phyloP scores from a whole-genome alignment of 2,888 invertebrate genomes.

The Altica lythri region DNA sequence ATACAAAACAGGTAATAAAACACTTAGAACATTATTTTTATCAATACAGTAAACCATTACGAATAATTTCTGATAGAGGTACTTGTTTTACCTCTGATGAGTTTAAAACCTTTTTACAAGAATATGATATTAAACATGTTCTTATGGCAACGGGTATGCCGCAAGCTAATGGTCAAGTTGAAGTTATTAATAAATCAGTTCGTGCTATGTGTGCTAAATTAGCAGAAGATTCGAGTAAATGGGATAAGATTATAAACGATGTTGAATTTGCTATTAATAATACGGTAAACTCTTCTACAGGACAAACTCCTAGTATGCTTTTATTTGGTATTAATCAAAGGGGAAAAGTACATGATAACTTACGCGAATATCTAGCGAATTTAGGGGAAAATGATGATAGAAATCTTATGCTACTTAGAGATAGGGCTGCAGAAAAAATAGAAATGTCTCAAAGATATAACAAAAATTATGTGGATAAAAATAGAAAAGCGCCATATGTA shows the following conservation, averaged over 20 bases:
- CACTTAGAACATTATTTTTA: background rate
- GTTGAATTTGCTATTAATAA: conserved; percentile 20
- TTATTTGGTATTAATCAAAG: conserved; percentile 10
- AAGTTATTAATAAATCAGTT: background rate
- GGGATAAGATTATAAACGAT: conserved; percentile 3
- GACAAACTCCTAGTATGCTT: conserved; percentile 1
- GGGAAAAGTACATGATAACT: conserved; percentile 1
- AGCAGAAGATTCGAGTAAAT: background rate
- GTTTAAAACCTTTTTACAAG: background rate
- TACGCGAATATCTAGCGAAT: no score
- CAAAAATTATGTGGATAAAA: no score
- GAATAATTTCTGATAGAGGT: background rate
- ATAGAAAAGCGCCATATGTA: no score
- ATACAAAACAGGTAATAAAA: background rate
- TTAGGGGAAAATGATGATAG: no score
- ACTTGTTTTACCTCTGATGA: background rate
- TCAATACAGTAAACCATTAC: background rate
- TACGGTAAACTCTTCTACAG: conserved; percentile 4
- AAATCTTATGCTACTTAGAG: no score
- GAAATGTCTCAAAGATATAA: no score
- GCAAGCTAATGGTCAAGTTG: background rate
- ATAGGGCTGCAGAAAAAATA: no score
- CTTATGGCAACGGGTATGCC: background rate
- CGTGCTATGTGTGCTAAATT: background rate
- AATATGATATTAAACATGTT: background rate